Base-by-base conservation (phyloP, 1,140 invertebrate species). In the Lordiphosa mommai region DNA sequence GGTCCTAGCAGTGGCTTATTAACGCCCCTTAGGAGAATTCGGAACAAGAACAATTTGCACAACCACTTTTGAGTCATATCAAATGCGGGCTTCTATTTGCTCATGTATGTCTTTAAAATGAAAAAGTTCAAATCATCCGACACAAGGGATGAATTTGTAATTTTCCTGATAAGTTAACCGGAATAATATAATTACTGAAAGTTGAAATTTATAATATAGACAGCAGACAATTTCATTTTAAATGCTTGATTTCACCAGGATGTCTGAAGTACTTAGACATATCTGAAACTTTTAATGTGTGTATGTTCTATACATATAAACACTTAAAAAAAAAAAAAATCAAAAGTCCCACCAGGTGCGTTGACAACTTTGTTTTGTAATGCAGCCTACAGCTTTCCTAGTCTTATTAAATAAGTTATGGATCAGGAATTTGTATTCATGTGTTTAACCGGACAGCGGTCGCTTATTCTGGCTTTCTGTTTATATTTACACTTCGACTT, bases 111-210 rank as follows among this genome's bases (percentile, higher is more conserved):
- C 32, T 36, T 49, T 34, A 36, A 36, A 36, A 1, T 23, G 13
- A 33, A 49, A 34, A 34, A 13, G 16, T 38, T 17, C 7, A 27
- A 40, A 8, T 33, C 8, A 16, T 30, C 6, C 9, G 14, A 20
- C 0, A 10, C 27, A 32, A 9, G 29, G 50, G 70, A 64, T 72
- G 63, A 66, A 66, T 67, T 72, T 73, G 51, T 68, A 61, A 80
- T 77, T 80, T 77, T 37, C 49, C 51, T 72, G 58, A 37, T 51
- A 43, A 53, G 34, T 37, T 43, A 69, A 52, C 56, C 72, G 69
- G 71, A 77, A 77, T 80, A 69, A 80, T 66, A 50, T 33, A 50
- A 66, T 80, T 80, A 71, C 43, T 52, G 32, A 6, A 47, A 71
- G 59, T 59, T 30, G 30, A 49, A 56, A 38, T 49, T 55, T 38